Evolutionary conservation across 2,113 vertebrate genomes (phyloP).

Genomic region (Solea solea): DNA sequence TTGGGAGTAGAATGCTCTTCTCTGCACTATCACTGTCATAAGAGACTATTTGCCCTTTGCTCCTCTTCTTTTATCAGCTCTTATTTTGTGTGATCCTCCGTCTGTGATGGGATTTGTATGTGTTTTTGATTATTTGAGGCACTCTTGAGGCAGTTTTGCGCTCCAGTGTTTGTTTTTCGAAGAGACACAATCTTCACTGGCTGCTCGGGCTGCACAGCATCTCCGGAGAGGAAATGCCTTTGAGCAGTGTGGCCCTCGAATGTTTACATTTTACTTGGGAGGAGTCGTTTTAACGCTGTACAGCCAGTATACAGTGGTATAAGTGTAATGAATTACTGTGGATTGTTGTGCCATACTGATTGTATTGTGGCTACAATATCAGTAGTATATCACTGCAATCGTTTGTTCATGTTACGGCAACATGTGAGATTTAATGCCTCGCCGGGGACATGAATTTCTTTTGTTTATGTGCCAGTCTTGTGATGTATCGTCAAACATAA

Average conservation of each 20-base stretch:
- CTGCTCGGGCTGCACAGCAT: not conserved
- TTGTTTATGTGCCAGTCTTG: conserved; percentile 16
- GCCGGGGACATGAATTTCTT: conserved; percentile 7
- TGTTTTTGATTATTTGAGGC: conserved; percentile 24
- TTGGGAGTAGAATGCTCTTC: conserved; percentile 74
- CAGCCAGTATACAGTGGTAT: conserved; percentile 30
- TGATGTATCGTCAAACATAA: conserved; percentile 7
- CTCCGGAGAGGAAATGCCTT: conserved; percentile 47
- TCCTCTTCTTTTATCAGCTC: conserved; percentile 22
- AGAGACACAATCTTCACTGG: conserved; percentile 10
- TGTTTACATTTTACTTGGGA: conserved; percentile 59
- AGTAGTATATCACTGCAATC: conserved; percentile 29
- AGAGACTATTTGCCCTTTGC: conserved; percentile 50
- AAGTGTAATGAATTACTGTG: conserved; percentile 21
- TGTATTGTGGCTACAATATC: conserved; percentile 10
- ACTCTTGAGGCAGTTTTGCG: conserved; percentile 6
- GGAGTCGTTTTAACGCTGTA: conserved; percentile 30
- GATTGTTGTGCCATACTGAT: conserved; percentile 10
- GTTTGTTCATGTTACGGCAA: conserved; percentile 27
- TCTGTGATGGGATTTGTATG: conserved; percentile 16
- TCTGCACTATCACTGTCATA: conserved; percentile 73
- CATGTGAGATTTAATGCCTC: conserved; percentile 15
- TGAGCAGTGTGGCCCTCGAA: conserved; percentile 23
- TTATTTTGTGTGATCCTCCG: conserved; percentile 22
- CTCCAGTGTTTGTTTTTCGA: conserved; percentile 26